A percentile compares a stretch with the other conserved stretches of the same genome.
Conservation (phyloP, 1,140 invertebrate species). For the Drosophila azteca region DNA sequence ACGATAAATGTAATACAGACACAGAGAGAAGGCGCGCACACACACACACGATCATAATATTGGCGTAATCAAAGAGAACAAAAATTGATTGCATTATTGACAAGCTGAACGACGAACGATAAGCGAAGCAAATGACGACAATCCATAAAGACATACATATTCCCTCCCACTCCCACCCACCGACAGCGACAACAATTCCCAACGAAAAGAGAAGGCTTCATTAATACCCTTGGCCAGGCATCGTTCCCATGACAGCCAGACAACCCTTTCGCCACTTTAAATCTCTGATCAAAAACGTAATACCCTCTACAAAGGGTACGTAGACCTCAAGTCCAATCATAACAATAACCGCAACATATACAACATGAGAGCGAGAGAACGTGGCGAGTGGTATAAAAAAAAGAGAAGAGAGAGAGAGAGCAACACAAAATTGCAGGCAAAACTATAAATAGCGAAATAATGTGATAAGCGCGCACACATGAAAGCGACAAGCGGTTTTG, state of each 20-base stretch:
- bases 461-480: conserved; percentile 74
- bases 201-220: too few relatives aligned
- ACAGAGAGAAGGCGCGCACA: background rate
- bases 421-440: conserved; percentile 53
- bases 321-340: conserved; percentile 23
- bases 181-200: too few relatives aligned
- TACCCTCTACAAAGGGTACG: background rate
- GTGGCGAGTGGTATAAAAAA: conserved; percentile 19
- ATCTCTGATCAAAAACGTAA: background rate
- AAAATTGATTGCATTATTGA: conserved; percentile 65
- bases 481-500: conserved; percentile 50
- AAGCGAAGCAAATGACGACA: conserved; percentile 24
- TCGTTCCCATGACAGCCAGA: too few relatives aligned
- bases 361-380: background rate
- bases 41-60: conserved; percentile 34
- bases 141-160: background rate
- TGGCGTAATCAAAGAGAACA: conserved; percentile 56
- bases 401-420: conserved; percentile 28
- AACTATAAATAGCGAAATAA: conserved; percentile 76
- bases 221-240: too few relatives aligned
- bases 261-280: background rate
- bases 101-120: conserved; percentile 43
- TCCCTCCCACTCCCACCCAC: too few relatives aligned
- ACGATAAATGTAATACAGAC: conserved; percentile 39
- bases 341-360: conserved; percentile 36